Conservation (phyloP, 2,797 vertebrate genomes). For the Saguinus oedipus region DNA sequence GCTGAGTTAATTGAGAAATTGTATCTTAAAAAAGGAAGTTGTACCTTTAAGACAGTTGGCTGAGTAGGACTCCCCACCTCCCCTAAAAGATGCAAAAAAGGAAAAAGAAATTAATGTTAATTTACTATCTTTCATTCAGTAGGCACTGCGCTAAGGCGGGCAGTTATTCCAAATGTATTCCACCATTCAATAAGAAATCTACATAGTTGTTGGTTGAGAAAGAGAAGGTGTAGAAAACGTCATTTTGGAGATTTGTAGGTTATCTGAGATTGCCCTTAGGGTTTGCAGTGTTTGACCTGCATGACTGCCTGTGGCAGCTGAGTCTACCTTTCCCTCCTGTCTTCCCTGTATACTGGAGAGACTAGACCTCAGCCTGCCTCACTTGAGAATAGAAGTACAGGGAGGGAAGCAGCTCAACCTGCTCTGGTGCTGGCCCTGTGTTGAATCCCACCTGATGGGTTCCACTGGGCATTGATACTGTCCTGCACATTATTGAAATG, state of each 20-base stretch:
- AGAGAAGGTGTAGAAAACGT: background rate
- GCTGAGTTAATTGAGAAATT: background rate
- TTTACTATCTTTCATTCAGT: background rate
- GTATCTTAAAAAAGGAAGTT: background rate
- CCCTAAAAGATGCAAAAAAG: background rate
- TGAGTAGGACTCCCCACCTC: background rate
- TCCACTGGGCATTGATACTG: background rate
- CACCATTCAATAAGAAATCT: background rate
- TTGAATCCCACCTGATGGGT: background rate
- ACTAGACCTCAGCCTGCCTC: background rate
- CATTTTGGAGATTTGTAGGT: background rate
- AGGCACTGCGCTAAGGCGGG: background rate
- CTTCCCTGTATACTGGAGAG: background rate
- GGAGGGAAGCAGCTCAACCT: background rate
- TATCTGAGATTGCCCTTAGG: background rate
- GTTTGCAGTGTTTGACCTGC: background rate
- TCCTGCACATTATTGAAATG: background rate
- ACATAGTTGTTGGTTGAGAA: background rate
- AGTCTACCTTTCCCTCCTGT: background rate
- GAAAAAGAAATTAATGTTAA: background rate
- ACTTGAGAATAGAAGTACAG: background rate
- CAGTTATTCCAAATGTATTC: too few species aligned
- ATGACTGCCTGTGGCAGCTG: rapidly evolving
- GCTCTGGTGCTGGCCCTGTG: background rate
- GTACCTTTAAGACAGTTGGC: background rate